Evolutionary conservation across 1,140 invertebrate genomes (phyloP).

Genomic region (Odontomachus brunneus): DNA sequence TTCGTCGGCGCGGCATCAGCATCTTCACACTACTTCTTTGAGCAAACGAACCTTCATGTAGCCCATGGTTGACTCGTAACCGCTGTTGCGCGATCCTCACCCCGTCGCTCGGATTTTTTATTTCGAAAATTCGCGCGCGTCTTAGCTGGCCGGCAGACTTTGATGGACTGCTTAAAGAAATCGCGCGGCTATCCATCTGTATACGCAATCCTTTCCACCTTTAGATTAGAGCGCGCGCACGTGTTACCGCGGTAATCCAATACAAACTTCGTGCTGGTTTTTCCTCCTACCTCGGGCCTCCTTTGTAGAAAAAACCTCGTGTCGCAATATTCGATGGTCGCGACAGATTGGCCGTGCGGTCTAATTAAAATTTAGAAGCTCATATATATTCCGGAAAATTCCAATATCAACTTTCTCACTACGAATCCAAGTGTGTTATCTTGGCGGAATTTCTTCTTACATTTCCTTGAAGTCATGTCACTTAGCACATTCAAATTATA

Average conservation of each 20-base stretch:
- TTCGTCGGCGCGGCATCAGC: too few relatives aligned
- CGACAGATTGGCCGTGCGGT: too few relatives aligned
- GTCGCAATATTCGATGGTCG: too few relatives aligned
- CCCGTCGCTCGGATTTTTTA: background rate
- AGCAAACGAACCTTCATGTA: slow-evolving; percentile 40
- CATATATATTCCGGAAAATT: too few relatives aligned
- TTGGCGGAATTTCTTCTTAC: too few relatives aligned
- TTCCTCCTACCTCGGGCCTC: slow-evolving; percentile 86
- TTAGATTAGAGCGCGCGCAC: slow-evolving; percentile 35
- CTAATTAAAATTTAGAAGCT: too few relatives aligned
- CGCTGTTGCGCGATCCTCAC: background rate
- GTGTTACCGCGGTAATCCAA: slow-evolving; percentile 18
- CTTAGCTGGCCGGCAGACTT: slow-evolving; percentile 91
- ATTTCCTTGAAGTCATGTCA: too few relatives aligned
- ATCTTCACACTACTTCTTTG: background rate
- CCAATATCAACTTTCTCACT: too few relatives aligned
- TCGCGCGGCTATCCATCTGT: slow-evolving; percentile 6
- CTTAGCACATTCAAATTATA: too few relatives aligned
- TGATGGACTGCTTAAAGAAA: slow-evolving; percentile 89
- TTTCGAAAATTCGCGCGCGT: slow-evolving; percentile 84
- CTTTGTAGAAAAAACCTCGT: too few relatives aligned
- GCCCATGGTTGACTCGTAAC: slow-evolving; percentile 31
- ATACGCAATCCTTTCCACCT: slow-evolving; percentile 37
- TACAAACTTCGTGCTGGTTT: background rate
- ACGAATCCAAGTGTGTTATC: too few relatives aligned